Conservation (phyloP, 2,113 vertebrate genomes). For the Haemorhous mexicanus region DNA sequence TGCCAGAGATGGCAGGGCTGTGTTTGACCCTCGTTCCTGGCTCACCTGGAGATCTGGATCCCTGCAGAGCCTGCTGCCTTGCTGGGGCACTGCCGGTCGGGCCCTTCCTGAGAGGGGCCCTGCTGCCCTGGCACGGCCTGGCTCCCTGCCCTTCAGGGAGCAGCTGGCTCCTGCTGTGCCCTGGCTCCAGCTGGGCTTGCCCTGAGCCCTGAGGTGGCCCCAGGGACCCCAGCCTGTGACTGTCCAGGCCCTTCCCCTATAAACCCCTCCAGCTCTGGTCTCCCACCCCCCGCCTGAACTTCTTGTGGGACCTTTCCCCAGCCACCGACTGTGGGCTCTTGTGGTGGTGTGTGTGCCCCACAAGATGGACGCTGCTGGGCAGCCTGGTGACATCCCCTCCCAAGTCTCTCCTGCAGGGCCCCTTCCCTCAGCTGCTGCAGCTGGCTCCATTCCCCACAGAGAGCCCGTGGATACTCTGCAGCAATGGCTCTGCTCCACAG, state of each 20-base stretch:
- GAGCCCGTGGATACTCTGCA: accelerated
- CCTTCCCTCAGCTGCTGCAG: background rate
- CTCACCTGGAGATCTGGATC: background rate
- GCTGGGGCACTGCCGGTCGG: accelerated
- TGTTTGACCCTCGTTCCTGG: background rate
- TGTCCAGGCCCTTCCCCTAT: background rate
- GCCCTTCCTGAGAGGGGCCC: too few species aligned
- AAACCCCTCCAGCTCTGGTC: accelerated
- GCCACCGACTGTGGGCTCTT: background rate
- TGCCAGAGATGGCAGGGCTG: background rate
- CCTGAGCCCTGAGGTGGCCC: background rate
- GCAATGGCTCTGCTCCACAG: background rate
- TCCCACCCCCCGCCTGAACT: background rate
- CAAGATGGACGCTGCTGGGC: background rate
- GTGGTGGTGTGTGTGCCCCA: background rate
- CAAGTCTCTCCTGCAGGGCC: background rate
- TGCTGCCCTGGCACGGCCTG: background rate
- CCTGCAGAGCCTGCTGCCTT: background rate
- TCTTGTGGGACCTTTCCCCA: background rate
- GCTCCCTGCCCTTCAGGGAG: background rate
- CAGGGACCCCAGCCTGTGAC: background rate
- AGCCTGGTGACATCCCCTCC: background rate
- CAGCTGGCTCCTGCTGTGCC: background rate
- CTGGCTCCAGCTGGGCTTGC: background rate
- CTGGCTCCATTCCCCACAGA: background rate